A percentile compares a stretch with the other conserved stretches of the same genome.
These are phyloP conservation scores for Centruroides vittatus DNA, from an alignment of 1,140 invertebrate species.

Conservation along the genomic window DNA sequence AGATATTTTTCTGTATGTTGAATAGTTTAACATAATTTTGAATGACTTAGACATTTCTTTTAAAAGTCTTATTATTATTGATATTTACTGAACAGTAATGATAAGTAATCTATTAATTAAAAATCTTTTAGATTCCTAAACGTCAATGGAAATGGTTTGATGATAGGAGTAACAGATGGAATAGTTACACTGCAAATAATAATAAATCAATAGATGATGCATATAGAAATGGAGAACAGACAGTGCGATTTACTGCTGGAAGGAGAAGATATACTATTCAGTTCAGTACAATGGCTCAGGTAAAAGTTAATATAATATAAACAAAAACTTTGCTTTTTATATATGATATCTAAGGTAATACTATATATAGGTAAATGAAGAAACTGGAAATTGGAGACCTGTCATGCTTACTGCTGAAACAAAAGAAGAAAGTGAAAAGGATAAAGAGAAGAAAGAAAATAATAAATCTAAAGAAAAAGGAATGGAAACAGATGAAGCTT, in stretches of 20 bases:
- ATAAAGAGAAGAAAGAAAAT: slow-evolving; percentile 16
- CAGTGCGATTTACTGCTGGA: slow-evolving; percentile 54
- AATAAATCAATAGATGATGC: slow-evolving; percentile 72
- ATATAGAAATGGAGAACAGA: slow-evolving; percentile 58
- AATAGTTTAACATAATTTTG: too few species aligned
- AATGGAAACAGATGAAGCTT: slow-evolving; percentile 11
- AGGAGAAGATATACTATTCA: slow-evolving; percentile 62
- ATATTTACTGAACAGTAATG: too few species aligned
- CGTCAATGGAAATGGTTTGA: slow-evolving; percentile 73
- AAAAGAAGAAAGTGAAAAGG: slow-evolving; percentile 20
- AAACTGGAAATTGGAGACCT: slow-evolving; percentile 64
- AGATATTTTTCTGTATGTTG: too few species aligned
- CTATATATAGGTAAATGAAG: slow-evolving; percentile 44
- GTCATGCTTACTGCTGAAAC: slow-evolving; percentile 55
- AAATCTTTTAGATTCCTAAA: slow-evolving; percentile 3
- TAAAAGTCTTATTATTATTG: too few species aligned
- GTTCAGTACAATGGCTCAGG: slow-evolving; percentile 60
- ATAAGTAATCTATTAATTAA: too few species aligned
- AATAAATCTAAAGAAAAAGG: slow-evolving; percentile 18
- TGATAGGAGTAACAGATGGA: slow-evolving; percentile 64
- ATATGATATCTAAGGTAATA: background rate
- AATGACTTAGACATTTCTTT: too few species aligned
- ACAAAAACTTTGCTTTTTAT: too few species aligned
- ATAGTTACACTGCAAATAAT: slow-evolving; percentile 51
- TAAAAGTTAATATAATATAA: background rate